A percentile compares a stretch with the other conserved stretches of the same genome.
These are phyloP conservation scores for Crotalus horridus DNA, from an alignment of 2,113 vertebrate genomes.

Conservation along the genomic window DNA sequence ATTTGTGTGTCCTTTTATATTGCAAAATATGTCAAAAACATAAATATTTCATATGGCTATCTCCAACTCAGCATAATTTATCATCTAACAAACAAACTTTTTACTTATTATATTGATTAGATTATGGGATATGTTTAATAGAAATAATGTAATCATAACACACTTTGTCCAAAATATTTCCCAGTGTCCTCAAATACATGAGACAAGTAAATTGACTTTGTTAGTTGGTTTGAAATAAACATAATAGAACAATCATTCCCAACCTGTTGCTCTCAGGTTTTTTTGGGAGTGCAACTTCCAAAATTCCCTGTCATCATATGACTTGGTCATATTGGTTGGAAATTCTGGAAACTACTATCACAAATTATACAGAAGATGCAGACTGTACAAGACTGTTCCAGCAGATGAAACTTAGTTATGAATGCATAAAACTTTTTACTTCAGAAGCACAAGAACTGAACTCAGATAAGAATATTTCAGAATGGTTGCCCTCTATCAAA, in stretches of 20 bases:
- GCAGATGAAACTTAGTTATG: constrained; percentile 20
- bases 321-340: neutral
- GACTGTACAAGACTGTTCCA: neutral
- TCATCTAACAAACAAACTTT: neutral
- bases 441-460: constrained; percentile 1
- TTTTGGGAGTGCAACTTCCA: neutral
- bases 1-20: neutral
- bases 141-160: neutral
- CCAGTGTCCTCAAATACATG: neutral
- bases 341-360: neutral
- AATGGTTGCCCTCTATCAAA: constrained; percentile 1
- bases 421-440: constrained; percentile 5
- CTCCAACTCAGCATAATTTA: neutral
- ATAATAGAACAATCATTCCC: neutral
- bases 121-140: neutral
- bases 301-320: neutral
- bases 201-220: neutral
- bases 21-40: neutral
- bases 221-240: neutral
- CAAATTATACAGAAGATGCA: neutral
- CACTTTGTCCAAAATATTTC: neutral
- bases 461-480: neutral
- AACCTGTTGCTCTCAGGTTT: neutral
- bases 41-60: neutral
- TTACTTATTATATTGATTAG: neutral